phyloP scores from a whole-genome alignment of 1,140 invertebrate species.

The silkworm (Bombyx mori) region DNA sequence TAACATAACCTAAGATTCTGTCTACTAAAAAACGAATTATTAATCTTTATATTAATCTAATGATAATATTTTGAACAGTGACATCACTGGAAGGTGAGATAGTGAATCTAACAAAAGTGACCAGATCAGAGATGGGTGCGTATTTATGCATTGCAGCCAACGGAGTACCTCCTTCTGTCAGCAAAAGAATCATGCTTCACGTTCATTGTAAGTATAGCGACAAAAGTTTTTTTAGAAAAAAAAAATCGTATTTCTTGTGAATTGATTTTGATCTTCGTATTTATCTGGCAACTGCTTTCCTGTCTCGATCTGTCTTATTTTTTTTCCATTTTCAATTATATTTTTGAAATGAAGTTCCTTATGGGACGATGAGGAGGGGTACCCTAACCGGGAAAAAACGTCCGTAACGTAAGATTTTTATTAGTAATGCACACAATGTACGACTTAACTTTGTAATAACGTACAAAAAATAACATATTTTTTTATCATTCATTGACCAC shows the following conservation, averaged over 20 bases:
- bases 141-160: constrained; percentile 87
- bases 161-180: constrained; percentile 84
- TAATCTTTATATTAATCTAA: not conserved
- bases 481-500: no score
- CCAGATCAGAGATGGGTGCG: constrained; percentile 87
- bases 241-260: not conserved
- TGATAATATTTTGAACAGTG: constrained; percentile 58
- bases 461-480: no score
- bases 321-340: no score
- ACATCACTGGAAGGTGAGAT: constrained; percentile 81
- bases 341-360: no score
- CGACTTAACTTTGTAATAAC: no score
- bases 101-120: constrained; percentile 83
- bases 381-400: no score
- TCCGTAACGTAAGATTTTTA: no score
- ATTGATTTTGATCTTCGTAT: not conserved
- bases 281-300: not conserved
- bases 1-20: no score
- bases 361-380: no score
- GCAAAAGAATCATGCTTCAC: constrained; percentile 85
- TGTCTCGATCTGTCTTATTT: no score
- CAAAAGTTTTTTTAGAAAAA: not conserved
- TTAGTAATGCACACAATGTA: no score
- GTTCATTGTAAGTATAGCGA: constrained; percentile 84
- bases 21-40: not conserved